Evolutionary conservation across 2,797 vertebrate species (phyloP), one percentile per base, ranked within the genome.

Genomic region (Enteromius treurensis): DNA sequence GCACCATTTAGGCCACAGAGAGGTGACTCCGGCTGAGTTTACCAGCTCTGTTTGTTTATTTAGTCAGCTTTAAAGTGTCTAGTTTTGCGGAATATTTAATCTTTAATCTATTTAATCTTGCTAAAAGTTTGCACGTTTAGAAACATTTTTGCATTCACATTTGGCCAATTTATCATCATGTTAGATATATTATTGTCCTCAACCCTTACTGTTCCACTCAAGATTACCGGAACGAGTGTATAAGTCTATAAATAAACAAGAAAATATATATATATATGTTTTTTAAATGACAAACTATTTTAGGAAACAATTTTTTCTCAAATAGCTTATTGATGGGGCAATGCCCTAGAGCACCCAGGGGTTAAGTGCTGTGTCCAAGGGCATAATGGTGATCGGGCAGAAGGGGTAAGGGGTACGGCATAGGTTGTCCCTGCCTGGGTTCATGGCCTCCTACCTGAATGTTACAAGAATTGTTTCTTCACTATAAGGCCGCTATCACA

Each of bases 21-120:
- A 81, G 10, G 47, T 79, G 87, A 85, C 82, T 82, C 87, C 42
- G 74, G 81, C 87, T 77, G 75, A 53, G 62, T 79, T 89, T 84
- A 88, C 80, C 58, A 64, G 77, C 82, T 77, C 64, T 79, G 79
- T 81, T 83, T 81, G 74, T 75, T 83, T 86, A 67, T 55, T 45
- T 69, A 23, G 60, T 58, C 32, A 0, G 23, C 17, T 68, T 23
- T 37, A 7, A 73, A 45, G 2, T 23, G 34, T 40, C n/a, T 21
- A 74, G 29, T 37, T 45, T 42, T 26, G n/a, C 3, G 2, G 53
- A 74, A 65, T 65, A 49, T 34, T 10, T 1, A 26, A 26, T 26
- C 26, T 26, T 26, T 26, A 26, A 26, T 26, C 26, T 26, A 26
- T 26, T 26, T 26, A 26, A 26, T 26, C 26, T 26, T 58, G 17